Percentiles rank a stretch among this genome's conserved stretches.
phyloP scores from a whole-genome alignment of 1,140 invertebrate species.

The Heliconius nattereri region DNA sequence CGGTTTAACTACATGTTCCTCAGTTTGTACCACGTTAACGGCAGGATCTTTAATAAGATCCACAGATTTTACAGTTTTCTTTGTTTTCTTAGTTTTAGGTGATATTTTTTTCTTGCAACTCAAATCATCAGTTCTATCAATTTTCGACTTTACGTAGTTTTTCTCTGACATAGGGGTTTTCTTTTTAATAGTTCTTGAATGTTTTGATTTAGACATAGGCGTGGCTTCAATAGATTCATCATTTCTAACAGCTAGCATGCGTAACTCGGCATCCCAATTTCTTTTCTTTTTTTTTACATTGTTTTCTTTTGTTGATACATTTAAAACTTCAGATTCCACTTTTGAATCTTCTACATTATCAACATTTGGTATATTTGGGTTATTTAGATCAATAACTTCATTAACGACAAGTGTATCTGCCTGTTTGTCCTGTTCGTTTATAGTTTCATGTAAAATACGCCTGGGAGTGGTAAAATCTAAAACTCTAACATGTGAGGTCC shows the following conservation, averaged over 20 bases:
- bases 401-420: constrained; percentile 25
- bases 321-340: constrained; percentile 19
- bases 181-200: constrained; percentile 43
- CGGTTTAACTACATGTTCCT: constrained; percentile 46
- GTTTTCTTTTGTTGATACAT: constrained; percentile 40
- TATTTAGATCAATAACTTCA: constrained; percentile 10
- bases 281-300: constrained; percentile 48
- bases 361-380: background rate
- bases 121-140: constrained; percentile 4
- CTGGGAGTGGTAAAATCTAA: constrained; percentile 73
- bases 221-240: constrained; percentile 30
- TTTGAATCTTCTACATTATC: background rate
- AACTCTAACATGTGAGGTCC: constrained; percentile 68
- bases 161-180: constrained; percentile 24
- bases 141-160: constrained; percentile 25
- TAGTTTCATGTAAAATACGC: constrained; percentile 65
- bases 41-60: constrained; percentile 36
- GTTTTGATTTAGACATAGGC: constrained; percentile 40
- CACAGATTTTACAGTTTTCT: constrained; percentile 44
- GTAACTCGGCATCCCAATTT: constrained; percentile 70
- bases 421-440: constrained; percentile 48
- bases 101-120: constrained; percentile 35
- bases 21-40: constrained; percentile 15
- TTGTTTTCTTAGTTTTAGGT: constrained; percentile 47
- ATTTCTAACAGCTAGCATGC: constrained; percentile 46